Conservation (phyloP, 2,113 vertebrate genomes). For the Zapornia atra region DNA sequence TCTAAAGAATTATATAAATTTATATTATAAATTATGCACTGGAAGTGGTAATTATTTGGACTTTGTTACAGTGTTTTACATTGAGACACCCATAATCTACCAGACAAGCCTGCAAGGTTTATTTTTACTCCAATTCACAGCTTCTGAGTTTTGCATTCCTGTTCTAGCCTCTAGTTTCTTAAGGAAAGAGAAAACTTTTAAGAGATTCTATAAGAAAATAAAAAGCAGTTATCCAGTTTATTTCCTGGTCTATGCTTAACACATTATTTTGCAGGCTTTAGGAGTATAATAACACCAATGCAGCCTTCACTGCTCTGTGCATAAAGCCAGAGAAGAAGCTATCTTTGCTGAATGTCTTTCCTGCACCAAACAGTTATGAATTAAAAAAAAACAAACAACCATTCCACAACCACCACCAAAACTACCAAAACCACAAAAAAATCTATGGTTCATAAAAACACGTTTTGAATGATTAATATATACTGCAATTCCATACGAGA, state of each 20-base stretch:
- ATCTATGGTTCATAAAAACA: not conserved
- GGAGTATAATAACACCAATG: not conserved
- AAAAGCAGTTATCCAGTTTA: not conserved
- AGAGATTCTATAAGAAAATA: not conserved
- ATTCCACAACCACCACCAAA: no score
- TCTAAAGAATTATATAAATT: not conserved
- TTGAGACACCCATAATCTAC: not conserved
- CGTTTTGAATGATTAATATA: not conserved
- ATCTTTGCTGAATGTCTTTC: not conserved
- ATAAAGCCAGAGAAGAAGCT: not conserved
- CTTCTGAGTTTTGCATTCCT: not conserved
- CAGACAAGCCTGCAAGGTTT: not conserved
- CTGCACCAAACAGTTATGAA: not conserved
- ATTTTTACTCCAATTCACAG: not conserved
- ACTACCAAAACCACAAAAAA: not conserved
- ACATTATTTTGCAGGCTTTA: not conserved
- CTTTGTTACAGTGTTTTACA: not conserved
- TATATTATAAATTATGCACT: not conserved
- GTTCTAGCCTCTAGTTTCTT: not conserved
- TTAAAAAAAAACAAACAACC: not conserved
- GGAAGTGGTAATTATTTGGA: not conserved
- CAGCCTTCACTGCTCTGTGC: not conserved
- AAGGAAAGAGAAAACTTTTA: fast-evolving
- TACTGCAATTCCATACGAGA: not conserved
- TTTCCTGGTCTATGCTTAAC: not conserved